phyloP scores from a whole-genome alignment of 2,113 vertebrate species.

The Narcine bancroftii region DNA sequence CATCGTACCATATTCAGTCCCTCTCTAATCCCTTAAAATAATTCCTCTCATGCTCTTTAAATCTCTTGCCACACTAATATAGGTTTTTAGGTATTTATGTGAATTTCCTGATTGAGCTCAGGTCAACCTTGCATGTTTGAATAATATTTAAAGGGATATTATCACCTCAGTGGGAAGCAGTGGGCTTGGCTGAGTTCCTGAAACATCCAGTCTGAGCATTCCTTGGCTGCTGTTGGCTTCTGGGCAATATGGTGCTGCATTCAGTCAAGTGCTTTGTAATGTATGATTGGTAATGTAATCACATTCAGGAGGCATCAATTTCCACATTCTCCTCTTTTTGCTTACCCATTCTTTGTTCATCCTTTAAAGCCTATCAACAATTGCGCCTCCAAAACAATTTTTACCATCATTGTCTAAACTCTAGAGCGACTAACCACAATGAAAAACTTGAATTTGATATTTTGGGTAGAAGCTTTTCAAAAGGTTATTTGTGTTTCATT shows the following conservation, averaged over 20 bases:
- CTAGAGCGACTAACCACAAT: background rate
- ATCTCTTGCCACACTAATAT: background rate
- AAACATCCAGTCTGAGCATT: conserved; percentile 8
- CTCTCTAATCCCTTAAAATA: background rate
- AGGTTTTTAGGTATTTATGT: background rate
- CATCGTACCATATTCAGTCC: background rate
- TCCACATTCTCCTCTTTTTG: background rate
- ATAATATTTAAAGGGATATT: background rate
- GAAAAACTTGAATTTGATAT: background rate
- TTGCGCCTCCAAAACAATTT: background rate
- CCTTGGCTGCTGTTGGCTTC: background rate
- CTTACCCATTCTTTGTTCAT: background rate
- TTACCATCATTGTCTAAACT: background rate
- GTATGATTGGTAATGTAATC: background rate
- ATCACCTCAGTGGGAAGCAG: background rate
- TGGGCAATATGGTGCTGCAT: background rate
- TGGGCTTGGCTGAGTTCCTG: background rate
- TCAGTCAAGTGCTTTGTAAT: background rate
- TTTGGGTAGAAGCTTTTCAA: background rate
- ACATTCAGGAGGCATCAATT: background rate
- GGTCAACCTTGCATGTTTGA: background rate
- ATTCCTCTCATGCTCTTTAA: background rate
- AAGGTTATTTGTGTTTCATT: background rate
- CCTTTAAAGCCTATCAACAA: background rate
- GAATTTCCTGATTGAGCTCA: background rate